Base-by-base conservation (phyloP, 2,113 vertebrate species). In the Scomber scombrus region DNA sequence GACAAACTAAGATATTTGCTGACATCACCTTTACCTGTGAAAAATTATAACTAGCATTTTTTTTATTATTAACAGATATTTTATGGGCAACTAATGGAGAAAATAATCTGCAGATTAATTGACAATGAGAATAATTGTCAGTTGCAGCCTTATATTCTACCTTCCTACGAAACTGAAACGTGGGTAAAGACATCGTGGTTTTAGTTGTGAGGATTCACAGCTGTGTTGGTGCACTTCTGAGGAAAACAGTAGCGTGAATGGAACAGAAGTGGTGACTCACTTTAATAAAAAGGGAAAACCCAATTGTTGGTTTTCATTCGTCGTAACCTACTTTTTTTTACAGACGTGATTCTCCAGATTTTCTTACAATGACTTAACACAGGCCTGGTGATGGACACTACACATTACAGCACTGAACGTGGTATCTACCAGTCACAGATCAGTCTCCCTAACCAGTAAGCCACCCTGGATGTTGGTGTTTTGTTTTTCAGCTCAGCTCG, bases 261-360 rank as follows among this genome's bases (percentile, higher is more conserved):
- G 26, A 11, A 34, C 14, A 63, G 21, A 78, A 64, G 21, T 29
- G 6, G 62, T 89, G 85, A 74, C 69, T 86, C 81, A 68, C 50
- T n/a, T 56, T 67, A 68, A 81, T 56, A 58, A 64, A 71, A 82
- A n/a, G 62, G 61, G 62, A 70, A 78, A 80, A 60, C 52, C 58
- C 43, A 47, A 2, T 55, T 50, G 55, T 45, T 79, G 31, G 8
- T 74, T 89, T 64, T 57, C 34, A 82, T 73, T 71, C 49, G 68
- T 60, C 23, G 15, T 29, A 54, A 51, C 31, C 14, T 19, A 18
- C 50, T 26, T 71, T 74, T 71, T 73, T 71, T 73, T 12, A 29
- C 46, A n/a, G 3, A 75, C 47, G 65, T 15, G 57, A 58, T 57
- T 82, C 63, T 47, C 51, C 62, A 76, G 34, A 73, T 69, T 26